phyloP scores from a whole-genome alignment of 1,140 invertebrate genomes.

The Drosophila ercepeae region DNA sequence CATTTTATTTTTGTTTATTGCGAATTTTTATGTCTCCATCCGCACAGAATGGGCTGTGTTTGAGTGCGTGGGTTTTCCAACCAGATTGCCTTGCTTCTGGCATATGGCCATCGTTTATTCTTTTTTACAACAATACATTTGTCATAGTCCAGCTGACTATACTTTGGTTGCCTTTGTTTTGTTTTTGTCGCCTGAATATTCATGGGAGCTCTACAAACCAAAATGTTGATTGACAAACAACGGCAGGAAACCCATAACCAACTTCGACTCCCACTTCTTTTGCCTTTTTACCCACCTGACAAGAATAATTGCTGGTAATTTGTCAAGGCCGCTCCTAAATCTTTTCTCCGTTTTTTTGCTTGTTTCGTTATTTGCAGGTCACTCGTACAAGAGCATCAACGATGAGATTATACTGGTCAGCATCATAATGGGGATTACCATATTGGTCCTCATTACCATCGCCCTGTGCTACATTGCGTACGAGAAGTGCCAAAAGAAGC shows the following conservation, averaged over 20 bases:
- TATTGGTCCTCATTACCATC: constrained; percentile 90
- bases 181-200: constrained; percentile 52
- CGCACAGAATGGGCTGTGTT: not conserved
- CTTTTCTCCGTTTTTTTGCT: constrained; percentile 19
- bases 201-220: constrained; percentile 50
- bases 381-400: constrained; percentile 91
- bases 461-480: constrained; percentile 91
- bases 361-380: constrained; percentile 85
- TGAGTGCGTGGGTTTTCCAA: constrained; percentile 10
- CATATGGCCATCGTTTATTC: constrained; percentile 51
- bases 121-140: constrained; percentile 65
- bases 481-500: constrained; percentile 88
- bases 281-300: constrained; percentile 17
- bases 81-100: constrained; percentile 29
- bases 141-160: constrained; percentile 32
- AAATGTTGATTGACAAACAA: constrained; percentile 44
- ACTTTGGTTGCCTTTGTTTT: not conserved
- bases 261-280: not conserved
- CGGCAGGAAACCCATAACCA: constrained; percentile 1
- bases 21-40: constrained; percentile 19
- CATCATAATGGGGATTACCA: constrained; percentile 92
- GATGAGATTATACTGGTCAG: constrained; percentile 94
- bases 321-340: constrained; percentile 45
- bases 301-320: constrained; percentile 62
- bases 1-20: constrained; percentile 41